These are phyloP conservation scores for Lordiphosa stackelbergi DNA, from an alignment of 1,140 invertebrate species.

Conservation along the genomic window DNA sequence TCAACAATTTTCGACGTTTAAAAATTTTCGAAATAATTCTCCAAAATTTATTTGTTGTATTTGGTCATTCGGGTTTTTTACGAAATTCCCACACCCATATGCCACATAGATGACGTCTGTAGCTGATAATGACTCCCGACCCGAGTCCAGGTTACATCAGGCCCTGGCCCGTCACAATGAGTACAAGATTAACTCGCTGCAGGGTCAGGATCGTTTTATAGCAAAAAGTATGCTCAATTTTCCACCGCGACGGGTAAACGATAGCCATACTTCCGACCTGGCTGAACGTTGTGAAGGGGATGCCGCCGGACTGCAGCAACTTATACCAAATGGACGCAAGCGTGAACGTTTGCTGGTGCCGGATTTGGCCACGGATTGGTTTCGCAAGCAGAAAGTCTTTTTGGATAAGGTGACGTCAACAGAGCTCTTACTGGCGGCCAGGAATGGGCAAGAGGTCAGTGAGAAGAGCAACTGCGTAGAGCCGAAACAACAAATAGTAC, in stretches of 20 bases:
- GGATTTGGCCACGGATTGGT: slow-evolving; percentile 65
- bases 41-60: slow-evolving; percentile 1
- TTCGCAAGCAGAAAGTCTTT: slow-evolving; percentile 54
- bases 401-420: slow-evolving; percentile 25
- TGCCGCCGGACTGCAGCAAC: background rate
- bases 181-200: background rate
- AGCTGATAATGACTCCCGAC: background rate
- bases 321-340: slow-evolving; percentile 16
- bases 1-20: no score
- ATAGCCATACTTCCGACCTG: background rate
- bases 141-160: slow-evolving; percentile 7
- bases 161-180: slow-evolving; percentile 11
- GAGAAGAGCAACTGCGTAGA: no score
- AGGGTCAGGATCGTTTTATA: slow-evolving; percentile 20
- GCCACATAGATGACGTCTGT: background rate
- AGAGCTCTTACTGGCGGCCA: slow-evolving; percentile 13
- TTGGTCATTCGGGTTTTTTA: background rate
- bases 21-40: no score
- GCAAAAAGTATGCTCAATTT: slow-evolving; percentile 22
- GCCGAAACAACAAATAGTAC: no score
- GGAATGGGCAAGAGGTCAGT: no score
- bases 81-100: no score
- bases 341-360: slow-evolving; percentile 54
- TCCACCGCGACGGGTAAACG: slow-evolving; percentile 15
- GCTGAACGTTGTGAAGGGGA: background rate